Conservation (phyloP, 2,797 vertebrate species). For the Fistularia commersonii region DNA sequence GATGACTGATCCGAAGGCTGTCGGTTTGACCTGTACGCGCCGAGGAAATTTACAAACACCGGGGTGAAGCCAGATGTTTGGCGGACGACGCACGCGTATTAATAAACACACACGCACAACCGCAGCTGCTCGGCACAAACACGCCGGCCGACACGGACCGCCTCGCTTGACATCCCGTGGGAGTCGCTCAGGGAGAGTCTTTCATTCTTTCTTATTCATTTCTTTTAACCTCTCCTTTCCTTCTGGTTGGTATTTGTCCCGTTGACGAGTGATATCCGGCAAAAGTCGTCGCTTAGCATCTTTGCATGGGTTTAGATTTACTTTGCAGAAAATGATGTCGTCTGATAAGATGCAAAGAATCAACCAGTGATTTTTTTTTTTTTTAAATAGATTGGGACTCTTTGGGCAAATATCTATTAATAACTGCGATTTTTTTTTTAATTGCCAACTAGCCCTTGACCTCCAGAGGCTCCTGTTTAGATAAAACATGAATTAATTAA, state of each 20-base stretch:
- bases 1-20: slow-evolving; percentile 65
- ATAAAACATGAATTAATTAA: no score
- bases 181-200: slow-evolving; percentile 18
- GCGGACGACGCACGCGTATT: slow-evolving; percentile 47
- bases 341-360: no score
- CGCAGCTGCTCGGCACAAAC: slow-evolving; percentile 8
- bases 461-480: no score
- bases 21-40: slow-evolving; percentile 63
- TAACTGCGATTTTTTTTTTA: no score
- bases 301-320: no score
- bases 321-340: no score
- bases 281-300: no score
- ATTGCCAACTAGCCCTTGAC: no score
- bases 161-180: slow-evolving; percentile 34
- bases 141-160: slow-evolving; percentile 2
- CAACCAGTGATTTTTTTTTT: no score
- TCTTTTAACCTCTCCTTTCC: not conserved
- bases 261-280: slow-evolving; percentile 19
- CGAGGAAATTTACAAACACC: slow-evolving; percentile 60
- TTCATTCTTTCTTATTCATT: slow-evolving; percentile 3
- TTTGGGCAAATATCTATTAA: no score
- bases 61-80: slow-evolving; percentile 71
- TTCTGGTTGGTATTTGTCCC: slow-evolving; percentile 57
- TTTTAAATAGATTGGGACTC: no score
- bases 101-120: slow-evolving; percentile 50